Conservation (phyloP, 2,888 invertebrate species). For the Brachypterus glaber region DNA sequence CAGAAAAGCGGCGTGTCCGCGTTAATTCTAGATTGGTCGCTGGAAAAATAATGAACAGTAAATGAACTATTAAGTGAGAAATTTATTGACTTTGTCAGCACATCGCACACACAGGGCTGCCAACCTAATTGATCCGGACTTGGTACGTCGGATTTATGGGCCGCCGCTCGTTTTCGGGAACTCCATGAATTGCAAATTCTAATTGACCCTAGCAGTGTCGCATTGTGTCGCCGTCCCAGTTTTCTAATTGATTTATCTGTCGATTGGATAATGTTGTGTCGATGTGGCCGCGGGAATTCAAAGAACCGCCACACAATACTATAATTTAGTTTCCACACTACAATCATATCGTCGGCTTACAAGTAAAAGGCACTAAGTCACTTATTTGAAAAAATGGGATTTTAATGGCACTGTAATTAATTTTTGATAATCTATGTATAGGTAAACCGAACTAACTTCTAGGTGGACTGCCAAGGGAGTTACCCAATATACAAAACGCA, state of each 20-base stretch:
- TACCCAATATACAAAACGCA: too few species aligned
- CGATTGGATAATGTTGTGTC: too few species aligned
- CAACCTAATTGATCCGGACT: constrained; percentile 35
- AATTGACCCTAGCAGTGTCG: constrained; percentile 30
- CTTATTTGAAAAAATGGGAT: too few species aligned
- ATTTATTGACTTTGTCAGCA: constrained; percentile 34
- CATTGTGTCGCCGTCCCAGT: constrained; percentile 27
- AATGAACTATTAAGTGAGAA: constrained; percentile 28
- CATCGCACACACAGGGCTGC: constrained; percentile 26
- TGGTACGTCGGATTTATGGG: constrained; percentile 34
- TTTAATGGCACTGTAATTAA: too few species aligned
- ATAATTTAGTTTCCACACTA: too few species aligned
- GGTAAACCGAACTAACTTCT: too few species aligned
- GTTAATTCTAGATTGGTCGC: constrained; percentile 20
- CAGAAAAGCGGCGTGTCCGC: constrained; percentile 26
- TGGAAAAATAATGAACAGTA: constrained; percentile 25
- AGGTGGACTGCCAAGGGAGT: too few species aligned
- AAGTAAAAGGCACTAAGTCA: too few species aligned
- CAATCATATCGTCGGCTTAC: too few species aligned
- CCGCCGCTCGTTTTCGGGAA: constrained; percentile 8
- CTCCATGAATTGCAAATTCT: constrained; percentile 31
- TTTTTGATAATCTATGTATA: too few species aligned
- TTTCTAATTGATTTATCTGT: constrained; percentile 36
- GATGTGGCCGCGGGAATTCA: too few species aligned
- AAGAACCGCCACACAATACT: too few species aligned